phyloP scores from a whole-genome alignment of 2,113 vertebrate species.

The Sporophila hypoxantha region DNA sequence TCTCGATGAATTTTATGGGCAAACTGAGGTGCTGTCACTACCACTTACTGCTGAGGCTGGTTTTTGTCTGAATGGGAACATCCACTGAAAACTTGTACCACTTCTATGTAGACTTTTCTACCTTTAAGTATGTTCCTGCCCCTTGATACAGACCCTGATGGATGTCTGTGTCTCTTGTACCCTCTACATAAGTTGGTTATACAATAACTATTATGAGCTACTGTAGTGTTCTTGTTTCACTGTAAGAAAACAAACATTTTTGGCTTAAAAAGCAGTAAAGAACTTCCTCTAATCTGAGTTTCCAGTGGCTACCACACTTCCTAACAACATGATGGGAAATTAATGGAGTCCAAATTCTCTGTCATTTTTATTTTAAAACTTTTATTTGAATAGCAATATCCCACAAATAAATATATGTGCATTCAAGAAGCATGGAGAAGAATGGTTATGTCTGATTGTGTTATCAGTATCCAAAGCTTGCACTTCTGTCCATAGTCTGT shows the following conservation, averaged over 20 bases:
- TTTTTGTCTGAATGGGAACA: background rate
- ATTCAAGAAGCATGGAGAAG: background rate
- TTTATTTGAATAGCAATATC: background rate
- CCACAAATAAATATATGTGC: background rate
- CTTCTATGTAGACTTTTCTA: rapidly evolving
- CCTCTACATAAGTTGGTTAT: background rate
- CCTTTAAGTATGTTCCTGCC: background rate
- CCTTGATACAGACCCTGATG: background rate
- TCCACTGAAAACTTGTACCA: background rate
- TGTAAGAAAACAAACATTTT: background rate
- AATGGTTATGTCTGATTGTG: background rate
- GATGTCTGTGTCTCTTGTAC: background rate
- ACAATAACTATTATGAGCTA: background rate
- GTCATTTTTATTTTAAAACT: background rate
- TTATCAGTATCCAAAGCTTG: background rate
- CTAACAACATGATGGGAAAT: background rate
- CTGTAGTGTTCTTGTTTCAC: background rate
- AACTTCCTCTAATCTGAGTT: background rate
- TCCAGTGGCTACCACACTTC: background rate
- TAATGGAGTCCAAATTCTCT: background rate
- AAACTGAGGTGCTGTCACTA: background rate
- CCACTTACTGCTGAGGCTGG: background rate
- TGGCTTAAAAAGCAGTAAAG: background rate
- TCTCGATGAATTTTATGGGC: background rate
- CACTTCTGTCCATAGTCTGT: background rate